Percentiles rank a stretch among this genome's conserved stretches.
These are phyloP conservation scores for Panagrolaimus sp. DNA, from an alignment of 1,140 invertebrate genomes.

Conservation along the genomic window DNA sequence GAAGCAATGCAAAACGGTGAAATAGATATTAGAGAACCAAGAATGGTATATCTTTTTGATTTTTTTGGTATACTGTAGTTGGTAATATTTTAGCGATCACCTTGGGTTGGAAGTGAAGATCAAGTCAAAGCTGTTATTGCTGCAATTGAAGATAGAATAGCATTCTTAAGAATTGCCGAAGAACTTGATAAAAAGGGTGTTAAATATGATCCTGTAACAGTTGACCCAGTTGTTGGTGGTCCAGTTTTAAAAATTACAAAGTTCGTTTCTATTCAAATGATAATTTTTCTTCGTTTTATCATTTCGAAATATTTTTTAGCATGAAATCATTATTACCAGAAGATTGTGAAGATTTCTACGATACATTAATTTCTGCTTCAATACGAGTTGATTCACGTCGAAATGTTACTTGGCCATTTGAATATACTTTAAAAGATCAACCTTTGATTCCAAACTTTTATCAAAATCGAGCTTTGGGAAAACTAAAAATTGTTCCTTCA, in stretches of 20 bases:
- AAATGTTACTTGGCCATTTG: background rate
- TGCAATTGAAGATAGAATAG: background rate
- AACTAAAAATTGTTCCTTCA: background rate
- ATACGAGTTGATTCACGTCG: background rate
- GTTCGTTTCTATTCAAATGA: no score
- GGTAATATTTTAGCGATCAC: background rate
- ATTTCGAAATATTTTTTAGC: no score
- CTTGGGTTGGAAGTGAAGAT: background rate
- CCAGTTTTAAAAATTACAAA: background rate
- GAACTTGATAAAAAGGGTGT: background rate
- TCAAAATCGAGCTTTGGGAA: constrained; percentile 2
- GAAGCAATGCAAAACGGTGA: no score
- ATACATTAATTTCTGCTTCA: background rate
- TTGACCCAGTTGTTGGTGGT: background rate
- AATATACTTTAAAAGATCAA: background rate
- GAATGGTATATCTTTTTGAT: background rate
- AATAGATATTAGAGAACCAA: no score
- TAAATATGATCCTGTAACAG: background rate
- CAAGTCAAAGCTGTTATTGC: constrained; percentile 6
- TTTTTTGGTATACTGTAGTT: background rate
- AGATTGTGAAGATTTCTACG: background rate
- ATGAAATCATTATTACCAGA: no score
- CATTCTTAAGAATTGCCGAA: background rate
- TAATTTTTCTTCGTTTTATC: no score
- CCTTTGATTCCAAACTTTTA: constrained; percentile 1